Percentiles rank a stretch among this genome's conserved stretches.
These are phyloP conservation scores for Deroplatys truncata DNA, from an alignment of 2,888 invertebrate genomes.

Conservation along the genomic window DNA sequence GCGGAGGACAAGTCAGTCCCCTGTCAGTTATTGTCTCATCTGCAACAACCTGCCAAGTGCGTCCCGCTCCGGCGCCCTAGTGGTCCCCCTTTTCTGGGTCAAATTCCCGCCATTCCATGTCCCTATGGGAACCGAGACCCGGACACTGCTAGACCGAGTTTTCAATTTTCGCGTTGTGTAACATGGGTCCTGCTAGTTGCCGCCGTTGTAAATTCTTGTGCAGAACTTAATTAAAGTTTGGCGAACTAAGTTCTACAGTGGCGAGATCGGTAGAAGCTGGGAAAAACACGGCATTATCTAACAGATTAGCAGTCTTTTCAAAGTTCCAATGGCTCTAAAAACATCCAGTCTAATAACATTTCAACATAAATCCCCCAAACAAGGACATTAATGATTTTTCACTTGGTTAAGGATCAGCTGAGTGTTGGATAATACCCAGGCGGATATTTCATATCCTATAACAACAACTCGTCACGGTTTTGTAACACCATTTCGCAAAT, in stretches of 20 bases:
- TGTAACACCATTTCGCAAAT: too few species aligned
- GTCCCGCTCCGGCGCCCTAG: neutral
- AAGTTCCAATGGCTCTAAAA: too few species aligned
- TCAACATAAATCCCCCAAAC: too few species aligned
- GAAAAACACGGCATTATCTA: neutral
- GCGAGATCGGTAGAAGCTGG: too few species aligned
- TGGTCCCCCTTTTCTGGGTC: neutral
- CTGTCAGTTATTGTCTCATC: neutral
- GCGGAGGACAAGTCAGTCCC: neutral
- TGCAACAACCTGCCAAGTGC: too few species aligned
- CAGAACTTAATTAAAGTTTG: neutral
- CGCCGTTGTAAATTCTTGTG: neutral
- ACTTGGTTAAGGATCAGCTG: too few species aligned
- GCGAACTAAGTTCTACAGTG: neutral
- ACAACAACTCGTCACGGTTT: too few species aligned
- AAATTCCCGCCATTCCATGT: neutral
- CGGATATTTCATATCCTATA: too few species aligned
- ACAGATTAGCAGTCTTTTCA: neutral
- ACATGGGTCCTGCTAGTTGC: neutral
- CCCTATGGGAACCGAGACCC: too few species aligned
- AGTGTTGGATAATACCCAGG: too few species aligned
- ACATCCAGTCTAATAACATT: too few species aligned
- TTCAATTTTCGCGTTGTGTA: neutral
- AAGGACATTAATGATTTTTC: too few species aligned
- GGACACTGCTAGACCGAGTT: neutral